These are phyloP conservation scores for Coregonus clupeaformis DNA, from an alignment of 2,113 vertebrate genomes.

Conservation along the genomic window DNA sequence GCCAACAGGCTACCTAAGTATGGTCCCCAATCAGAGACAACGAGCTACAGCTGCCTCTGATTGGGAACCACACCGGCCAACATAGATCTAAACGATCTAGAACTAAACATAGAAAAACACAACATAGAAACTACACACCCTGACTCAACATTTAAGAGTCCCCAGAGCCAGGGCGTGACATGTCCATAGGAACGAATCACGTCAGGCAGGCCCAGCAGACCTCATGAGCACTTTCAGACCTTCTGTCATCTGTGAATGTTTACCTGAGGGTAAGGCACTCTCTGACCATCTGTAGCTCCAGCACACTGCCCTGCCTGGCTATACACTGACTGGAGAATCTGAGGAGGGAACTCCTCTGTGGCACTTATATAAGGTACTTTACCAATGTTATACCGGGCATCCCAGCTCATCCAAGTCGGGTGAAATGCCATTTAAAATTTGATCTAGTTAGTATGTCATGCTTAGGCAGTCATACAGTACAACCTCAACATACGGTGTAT, in stretches of 20 bases:
- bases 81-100: no score
- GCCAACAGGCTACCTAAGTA: no score
- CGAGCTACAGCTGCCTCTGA: no score
- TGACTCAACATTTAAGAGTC: no score
- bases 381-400: constrained; percentile 5
- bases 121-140: no score
- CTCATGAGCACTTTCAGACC: not conserved
- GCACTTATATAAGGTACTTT: constrained; percentile 15
- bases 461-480: not conserved
- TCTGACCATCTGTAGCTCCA: constrained; percentile 32
- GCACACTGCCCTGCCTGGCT: not conserved
- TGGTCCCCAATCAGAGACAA: no score
- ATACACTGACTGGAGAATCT: not conserved
- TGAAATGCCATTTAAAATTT: not conserved
- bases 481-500: not conserved
- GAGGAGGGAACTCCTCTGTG: not conserved
- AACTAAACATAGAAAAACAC: no score
- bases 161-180: no score
- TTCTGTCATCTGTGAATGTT: constrained; percentile 21
- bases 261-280: constrained; percentile 33
- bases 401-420: not conserved
- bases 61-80: no score
- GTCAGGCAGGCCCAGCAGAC: not conserved
- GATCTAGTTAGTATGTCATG: not conserved
- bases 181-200: no score